Conservation (phyloP, 2,888 invertebrate species). For the Aethes cnicana region DNA sequence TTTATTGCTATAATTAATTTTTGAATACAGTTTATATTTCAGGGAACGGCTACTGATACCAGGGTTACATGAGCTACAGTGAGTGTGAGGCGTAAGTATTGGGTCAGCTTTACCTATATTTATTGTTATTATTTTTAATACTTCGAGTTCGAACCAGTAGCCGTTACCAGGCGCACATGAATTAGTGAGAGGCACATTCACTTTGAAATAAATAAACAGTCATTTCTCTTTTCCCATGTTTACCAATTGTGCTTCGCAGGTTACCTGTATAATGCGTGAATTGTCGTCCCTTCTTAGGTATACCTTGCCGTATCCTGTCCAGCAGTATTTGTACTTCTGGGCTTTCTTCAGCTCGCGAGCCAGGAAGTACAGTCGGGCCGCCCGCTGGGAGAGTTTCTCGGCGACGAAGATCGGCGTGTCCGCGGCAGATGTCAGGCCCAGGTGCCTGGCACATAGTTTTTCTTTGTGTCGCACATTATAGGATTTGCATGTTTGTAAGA, state of each 20-base stretch:
- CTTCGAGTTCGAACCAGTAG: too few relatives aligned
- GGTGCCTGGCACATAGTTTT: constrained; percentile 32
- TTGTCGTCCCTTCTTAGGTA: constrained; percentile 6
- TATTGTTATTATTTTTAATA: too few relatives aligned
- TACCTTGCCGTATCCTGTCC: constrained; percentile 28
- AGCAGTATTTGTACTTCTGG: constrained; percentile 29
- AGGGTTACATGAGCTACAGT: too few relatives aligned
- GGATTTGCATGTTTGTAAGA: constrained; percentile 27
- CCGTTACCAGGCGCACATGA: too few relatives aligned
- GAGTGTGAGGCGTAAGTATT: too few relatives aligned
- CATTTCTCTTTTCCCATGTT: constrained; percentile 1
- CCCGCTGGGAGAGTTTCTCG: constrained; percentile 28
- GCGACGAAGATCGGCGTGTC: constrained; percentile 30
- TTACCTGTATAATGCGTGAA: constrained; percentile 12
- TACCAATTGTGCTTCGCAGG: constrained; percentile 4
- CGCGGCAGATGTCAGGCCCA: constrained; percentile 18
- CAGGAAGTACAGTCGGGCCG: constrained; percentile 26
- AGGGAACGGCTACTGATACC: too few relatives aligned
- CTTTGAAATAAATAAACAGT: background rate
- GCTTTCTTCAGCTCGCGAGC: constrained; percentile 24
- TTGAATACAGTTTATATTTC: too few relatives aligned
- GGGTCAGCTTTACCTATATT: too few relatives aligned
- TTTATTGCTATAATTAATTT: too few relatives aligned
- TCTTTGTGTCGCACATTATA: constrained; percentile 32
- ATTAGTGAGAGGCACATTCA: background rate